Percentiles rank a stretch among this genome's conserved stretches.
Conservation (phyloP, 1,140 invertebrate species). For the Cardiocondyla obscurior region DNA sequence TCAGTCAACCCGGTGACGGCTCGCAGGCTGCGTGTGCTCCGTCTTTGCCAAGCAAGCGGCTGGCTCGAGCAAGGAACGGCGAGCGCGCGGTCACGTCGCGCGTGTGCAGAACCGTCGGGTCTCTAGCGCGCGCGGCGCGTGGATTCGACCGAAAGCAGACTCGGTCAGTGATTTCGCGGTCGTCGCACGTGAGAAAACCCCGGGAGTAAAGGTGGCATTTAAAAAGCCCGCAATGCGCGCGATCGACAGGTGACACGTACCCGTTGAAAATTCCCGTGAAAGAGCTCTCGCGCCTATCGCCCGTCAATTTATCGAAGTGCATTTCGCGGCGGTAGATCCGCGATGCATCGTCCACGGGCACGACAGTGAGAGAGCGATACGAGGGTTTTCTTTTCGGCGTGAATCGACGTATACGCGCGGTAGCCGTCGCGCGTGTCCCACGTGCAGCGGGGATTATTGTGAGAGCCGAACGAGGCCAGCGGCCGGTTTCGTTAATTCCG, state of each 20-base stretch:
- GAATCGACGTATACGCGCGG: no score
- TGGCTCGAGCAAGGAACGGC: not conserved
- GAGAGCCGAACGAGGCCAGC: no score
- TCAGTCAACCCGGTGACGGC: slow-evolving; percentile 82
- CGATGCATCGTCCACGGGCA: not conserved
- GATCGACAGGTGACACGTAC: slow-evolving; percentile 48
- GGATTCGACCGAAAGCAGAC: not conserved
- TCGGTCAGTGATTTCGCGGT: not conserved
- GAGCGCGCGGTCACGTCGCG: not conserved
- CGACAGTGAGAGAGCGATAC: not conserved
- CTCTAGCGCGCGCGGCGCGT: not conserved
- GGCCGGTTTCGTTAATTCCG: no score
- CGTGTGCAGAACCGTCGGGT: not conserved
- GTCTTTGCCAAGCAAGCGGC: not conserved
- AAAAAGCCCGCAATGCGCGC: slow-evolving; percentile 38
- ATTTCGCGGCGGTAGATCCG: not conserved
- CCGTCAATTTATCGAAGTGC: not conserved
- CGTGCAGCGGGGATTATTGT: not conserved
- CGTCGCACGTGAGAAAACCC: not conserved
- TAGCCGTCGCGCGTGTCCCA: not conserved
- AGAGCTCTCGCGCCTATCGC: no score
- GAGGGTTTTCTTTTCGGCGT: not conserved
- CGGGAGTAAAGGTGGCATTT: slow-evolving; percentile 25
- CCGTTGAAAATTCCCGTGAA: not conserved
- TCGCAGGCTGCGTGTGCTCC: slow-evolving; percentile 46